Evolutionary conservation across 2,888 invertebrate species (phyloP), one percentile per base, ranked within the genome.

Genomic region (Thereva nobilitata): DNA sequence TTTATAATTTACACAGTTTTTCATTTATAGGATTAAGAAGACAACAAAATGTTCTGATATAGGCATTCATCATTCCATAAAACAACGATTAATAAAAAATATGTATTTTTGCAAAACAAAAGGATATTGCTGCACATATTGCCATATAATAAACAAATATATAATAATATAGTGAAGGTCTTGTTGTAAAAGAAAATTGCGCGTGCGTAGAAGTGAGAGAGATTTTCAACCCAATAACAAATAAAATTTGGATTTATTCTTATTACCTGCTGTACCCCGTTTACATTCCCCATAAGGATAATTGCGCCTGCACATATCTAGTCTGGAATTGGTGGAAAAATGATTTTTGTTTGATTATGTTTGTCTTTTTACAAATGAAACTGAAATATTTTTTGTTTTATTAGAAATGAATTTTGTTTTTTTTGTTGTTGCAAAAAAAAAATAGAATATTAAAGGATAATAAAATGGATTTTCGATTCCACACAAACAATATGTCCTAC

Each of bases 271-370:
- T 77, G 95, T 95, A 86, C 95, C 95, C 87, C 95, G 90, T 91
- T 95, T 95, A 91, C 95, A 95, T 85, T 91, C 90, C 85, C 93
- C 94, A 87, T 90, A 91, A 83, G 92, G 90, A 86, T 89, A 91
- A 85, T 93, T 90, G 86, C 95, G 89, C 86, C 95, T 91, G 91
- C 95, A 95, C 95, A 95, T 95, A 91, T 95, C 95, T 89, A 95
- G 92, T 92, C 95, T 95, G 93, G 83, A 92, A 92, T 82, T 71
- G 73, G 37, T 53, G 8, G n/a, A 53, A 53, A 53, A 34, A 52
- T 34, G 9, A 35, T 34, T 34, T 6, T 23, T 53, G 38, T 35
- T 61, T 61, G 40, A 61, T 42, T 61, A 61, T 40, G 23, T 12
- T 10, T 49, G 7, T 66, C 41, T 38, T 59, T 57, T 23, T 23